Evolutionary conservation across 2,888 invertebrate species (phyloP).

Genomic region (Synanthedon formicaeformis): DNA sequence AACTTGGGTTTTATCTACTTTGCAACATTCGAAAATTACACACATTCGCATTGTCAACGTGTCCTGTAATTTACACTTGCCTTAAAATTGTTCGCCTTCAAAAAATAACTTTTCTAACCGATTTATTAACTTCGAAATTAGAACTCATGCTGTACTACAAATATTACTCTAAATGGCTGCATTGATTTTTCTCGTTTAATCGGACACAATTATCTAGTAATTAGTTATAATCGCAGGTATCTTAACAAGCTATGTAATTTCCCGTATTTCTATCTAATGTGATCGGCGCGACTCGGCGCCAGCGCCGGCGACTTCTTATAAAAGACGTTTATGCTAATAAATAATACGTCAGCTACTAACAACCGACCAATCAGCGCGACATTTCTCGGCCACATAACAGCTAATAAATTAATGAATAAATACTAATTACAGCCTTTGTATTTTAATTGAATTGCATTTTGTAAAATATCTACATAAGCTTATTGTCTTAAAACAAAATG

Average conservation of each 20-base stretch:
- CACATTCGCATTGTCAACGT: too few species aligned
- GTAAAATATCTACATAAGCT: too few species aligned
- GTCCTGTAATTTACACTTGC: too few species aligned
- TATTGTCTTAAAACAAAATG: too few species aligned
- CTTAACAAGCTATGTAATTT: conserved; percentile 57
- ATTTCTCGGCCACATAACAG: conserved; percentile 39
- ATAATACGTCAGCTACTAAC: conserved; percentile 29
- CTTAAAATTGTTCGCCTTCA: too few species aligned
- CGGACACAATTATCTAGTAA: conserved; percentile 50
- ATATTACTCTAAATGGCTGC: conserved; percentile 9
- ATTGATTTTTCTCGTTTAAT: conserved; percentile 28
- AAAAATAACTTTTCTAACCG: too few species aligned
- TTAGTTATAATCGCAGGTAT: conserved; percentile 40
- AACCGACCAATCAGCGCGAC: conserved; percentile 31
- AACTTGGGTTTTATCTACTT: too few species aligned
- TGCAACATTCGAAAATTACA: too few species aligned
- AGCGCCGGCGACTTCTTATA: conserved; percentile 46
- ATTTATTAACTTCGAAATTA: too few species aligned
- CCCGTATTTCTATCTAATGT: conserved; percentile 52
- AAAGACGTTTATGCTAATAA: conserved; percentile 57
- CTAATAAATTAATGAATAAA: conserved; percentile 58
- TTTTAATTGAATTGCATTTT: too few species aligned
- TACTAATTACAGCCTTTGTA: conserved; percentile 29
- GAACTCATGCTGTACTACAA: too few species aligned
- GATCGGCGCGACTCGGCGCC: conserved; percentile 60